phyloP scores from a whole-genome alignment of 2,113 vertebrate species.

The Halichoerus grypus region DNA sequence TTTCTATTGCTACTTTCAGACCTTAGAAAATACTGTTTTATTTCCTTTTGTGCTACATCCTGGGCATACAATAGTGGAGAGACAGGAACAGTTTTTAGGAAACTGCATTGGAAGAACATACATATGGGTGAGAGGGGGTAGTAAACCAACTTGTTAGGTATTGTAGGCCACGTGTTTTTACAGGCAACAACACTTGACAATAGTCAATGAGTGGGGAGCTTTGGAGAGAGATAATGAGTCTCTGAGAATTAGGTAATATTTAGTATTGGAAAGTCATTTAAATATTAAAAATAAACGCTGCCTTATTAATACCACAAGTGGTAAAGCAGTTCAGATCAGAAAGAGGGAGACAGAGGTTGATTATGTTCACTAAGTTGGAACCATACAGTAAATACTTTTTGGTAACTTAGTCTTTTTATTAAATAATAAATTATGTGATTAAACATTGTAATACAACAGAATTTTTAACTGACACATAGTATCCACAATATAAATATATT shows the following conservation, averaged over 20 bases:
- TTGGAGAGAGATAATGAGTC: neutral
- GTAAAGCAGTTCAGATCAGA: neutral
- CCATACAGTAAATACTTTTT: neutral
- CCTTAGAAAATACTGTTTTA: neutral
- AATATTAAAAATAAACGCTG: neutral
- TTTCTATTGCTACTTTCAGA: neutral
- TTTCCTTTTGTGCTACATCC: neutral
- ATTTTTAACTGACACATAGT: neutral
- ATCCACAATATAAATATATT: neutral
- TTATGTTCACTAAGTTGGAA: neutral
- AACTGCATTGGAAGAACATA: neutral
- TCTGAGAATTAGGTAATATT: neutral
- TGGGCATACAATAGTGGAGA: neutral
- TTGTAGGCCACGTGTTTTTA: neutral
- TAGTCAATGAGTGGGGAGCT: neutral
- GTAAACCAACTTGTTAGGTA: neutral
- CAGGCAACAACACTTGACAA: neutral
- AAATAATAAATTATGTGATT: neutral
- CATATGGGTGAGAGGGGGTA: neutral
- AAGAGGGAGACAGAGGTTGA: neutral
- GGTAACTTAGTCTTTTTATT: neutral
- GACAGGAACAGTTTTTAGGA: neutral
- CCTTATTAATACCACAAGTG: neutral
- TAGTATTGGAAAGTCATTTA: neutral
- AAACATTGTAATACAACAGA: neutral